Percentiles rank a stretch among this genome's conserved stretches.
Conservation (phyloP, 2,888 invertebrate species). For the Phyllotreta cruciferae region DNA sequence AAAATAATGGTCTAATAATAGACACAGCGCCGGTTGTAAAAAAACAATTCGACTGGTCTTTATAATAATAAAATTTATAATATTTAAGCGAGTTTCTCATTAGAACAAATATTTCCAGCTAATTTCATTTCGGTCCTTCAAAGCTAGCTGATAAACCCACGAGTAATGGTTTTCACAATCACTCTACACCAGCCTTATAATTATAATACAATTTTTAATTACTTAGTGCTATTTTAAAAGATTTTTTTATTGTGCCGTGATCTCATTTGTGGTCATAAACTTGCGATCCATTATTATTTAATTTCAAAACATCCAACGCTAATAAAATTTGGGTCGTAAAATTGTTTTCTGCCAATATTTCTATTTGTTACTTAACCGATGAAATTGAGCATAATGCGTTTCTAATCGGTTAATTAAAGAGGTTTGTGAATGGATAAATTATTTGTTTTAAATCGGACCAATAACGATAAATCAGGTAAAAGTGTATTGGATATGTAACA, state of each 20-base stretch:
- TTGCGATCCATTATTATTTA: slow-evolving; percentile 22
- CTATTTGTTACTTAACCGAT: slow-evolving; percentile 9
- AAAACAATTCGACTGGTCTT: not conserved
- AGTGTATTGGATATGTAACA: too few species aligned
- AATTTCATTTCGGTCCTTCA: too few species aligned
- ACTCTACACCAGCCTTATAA: too few species aligned
- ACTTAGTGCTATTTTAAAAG: slow-evolving; percentile 3
- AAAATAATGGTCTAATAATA: slow-evolving; percentile 41
- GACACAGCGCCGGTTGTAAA: slow-evolving; percentile 3
- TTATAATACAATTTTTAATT: too few species aligned
- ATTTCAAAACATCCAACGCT: slow-evolving; percentile 22
- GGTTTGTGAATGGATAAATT: too few species aligned
- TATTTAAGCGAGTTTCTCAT: not conserved
- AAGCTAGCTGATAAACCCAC: slow-evolving; percentile 2
- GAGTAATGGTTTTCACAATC: slow-evolving; percentile 32
- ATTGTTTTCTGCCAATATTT: slow-evolving; percentile 25
- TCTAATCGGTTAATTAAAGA: too few species aligned
- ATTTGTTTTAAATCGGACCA: too few species aligned
- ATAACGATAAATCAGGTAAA: too few species aligned
- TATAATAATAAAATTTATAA: not conserved
- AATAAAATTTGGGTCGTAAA: slow-evolving; percentile 21
- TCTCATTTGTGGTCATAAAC: slow-evolving; percentile 34
- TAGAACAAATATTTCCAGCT: not conserved
- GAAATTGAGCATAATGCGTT: slow-evolving; percentile 12
- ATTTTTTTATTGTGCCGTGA: slow-evolving; percentile 34